phyloP scores from a whole-genome alignment of 1,140 invertebrate genomes.

The Heliothis subflexa region DNA sequence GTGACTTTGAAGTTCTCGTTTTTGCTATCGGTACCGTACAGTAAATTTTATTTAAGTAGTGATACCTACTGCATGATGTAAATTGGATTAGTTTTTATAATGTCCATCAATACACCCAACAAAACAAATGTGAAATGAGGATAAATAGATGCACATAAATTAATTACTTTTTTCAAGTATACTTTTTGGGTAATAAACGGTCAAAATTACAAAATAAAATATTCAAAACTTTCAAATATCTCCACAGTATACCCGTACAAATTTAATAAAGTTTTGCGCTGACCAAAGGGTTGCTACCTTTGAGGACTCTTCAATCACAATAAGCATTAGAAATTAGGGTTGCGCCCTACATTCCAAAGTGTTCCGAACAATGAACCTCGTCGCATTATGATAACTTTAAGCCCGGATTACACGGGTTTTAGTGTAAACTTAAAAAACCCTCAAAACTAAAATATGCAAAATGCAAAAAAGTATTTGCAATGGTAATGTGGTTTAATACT shows the following conservation, averaged over 20 bases:
- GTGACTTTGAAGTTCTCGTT: too few species aligned
- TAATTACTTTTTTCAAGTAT: too few species aligned
- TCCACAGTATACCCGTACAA: neutral
- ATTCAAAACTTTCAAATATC: too few species aligned
- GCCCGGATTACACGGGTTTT: slow-evolving; percentile 63
- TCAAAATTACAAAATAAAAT: too few species aligned
- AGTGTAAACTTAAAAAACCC: slow-evolving; percentile 40
- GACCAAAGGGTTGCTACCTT: slow-evolving; percentile 62
- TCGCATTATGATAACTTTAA: slow-evolving; percentile 60
- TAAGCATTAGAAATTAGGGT: slow-evolving; percentile 68
- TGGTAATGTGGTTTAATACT: slow-evolving; percentile 40
- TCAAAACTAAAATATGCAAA: slow-evolving; percentile 8
- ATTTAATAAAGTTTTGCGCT: slow-evolving; percentile 63
- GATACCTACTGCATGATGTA: too few species aligned
- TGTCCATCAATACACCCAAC: too few species aligned
- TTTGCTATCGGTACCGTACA: too few species aligned
- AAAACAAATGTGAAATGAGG: too few species aligned
- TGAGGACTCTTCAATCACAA: slow-evolving; percentile 65
- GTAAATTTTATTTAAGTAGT: too few species aligned
- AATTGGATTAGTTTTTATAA: too few species aligned
- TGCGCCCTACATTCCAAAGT: slow-evolving; percentile 51
- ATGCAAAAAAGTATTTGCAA: slow-evolving; percentile 35
- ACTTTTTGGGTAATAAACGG: too few species aligned
- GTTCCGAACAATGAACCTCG: slow-evolving; percentile 50
- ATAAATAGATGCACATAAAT: too few species aligned